Evolutionary conservation across 2,888 invertebrate genomes (phyloP).

Genomic region (Cyclophora albipunctata): DNA sequence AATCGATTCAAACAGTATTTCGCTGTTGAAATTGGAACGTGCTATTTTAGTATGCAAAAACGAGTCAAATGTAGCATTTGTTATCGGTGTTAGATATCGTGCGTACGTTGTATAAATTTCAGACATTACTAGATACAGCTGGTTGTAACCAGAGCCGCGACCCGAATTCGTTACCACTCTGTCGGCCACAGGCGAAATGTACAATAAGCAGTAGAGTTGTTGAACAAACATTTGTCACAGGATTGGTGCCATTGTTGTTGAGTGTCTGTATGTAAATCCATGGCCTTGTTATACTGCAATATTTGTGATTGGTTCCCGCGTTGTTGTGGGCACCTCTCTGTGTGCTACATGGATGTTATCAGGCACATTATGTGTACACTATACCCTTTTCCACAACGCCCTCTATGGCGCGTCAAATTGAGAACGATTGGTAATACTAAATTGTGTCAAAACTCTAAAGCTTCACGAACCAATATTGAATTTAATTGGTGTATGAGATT

Average conservation of each 20-base stretch:
- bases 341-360: conserved; percentile 46
- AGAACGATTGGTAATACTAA: conserved; percentile 59
- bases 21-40: conserved; percentile 4
- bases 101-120: conserved; percentile 8
- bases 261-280: conserved; percentile 11
- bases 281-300: neutral
- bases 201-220: conserved; percentile 39
- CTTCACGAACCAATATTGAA: conserved; percentile 31
- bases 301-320: conserved; percentile 2
- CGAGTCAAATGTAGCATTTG: conserved; percentile 9
- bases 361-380: conserved; percentile 34
- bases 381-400: too few relatives aligned
- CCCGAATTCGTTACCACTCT: conserved; percentile 27
- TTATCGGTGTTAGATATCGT: conserved; percentile 19
- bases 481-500: conserved; percentile 64
- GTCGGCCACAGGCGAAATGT: conserved; percentile 29
- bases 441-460: conserved; percentile 56
- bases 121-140: conserved; percentile 8
- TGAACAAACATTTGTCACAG: conserved; percentile 31
- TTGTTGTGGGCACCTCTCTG: conserved; percentile 31
- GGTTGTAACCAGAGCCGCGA: conserved; percentile 1
- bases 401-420: conserved; percentile 31
- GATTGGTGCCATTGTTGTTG: conserved; percentile 31
- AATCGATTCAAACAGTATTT: too few relatives aligned
- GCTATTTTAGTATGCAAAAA: conserved; percentile 17